Base-by-base conservation (phyloP, 2,888 invertebrate genomes). In the Megaustenia siamemsis region DNA sequence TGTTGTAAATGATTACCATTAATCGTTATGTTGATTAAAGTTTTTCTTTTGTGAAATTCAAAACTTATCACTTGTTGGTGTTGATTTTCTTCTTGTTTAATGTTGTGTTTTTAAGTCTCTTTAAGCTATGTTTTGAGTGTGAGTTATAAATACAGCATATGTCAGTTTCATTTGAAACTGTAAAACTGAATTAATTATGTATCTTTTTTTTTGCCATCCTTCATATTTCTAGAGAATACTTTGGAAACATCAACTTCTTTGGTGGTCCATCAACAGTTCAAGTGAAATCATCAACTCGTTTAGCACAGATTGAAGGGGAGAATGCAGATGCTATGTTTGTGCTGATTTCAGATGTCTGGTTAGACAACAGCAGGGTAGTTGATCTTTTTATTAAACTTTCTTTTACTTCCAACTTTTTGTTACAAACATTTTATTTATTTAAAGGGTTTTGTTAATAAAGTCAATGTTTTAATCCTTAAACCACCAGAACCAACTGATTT, bases 311-410 rank as follows among this genome's bases (percentile, higher is more conserved):
- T 79, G 97, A 98, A 93, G 94, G 95, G 71, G 96, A 96, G 68
- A 96, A 97, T 92, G 95, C 95, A 84, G 96, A 97, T 92, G 96
- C 96, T 2, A 97, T 97, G 94, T 96, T 99, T 86, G 96, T 98
- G 0, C 97, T 99, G 92, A 94, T 99, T 0, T 97, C 99, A 0
- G 99, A 99, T 94, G 96, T 99, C 66, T 97, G 97, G 96, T 95
- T 99, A 77, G 99, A 99, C 93, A 95, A 96, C 92, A 95, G 96
- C 0, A 95, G 96, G 94, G 97, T 96, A 93, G 92, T 90, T 49
- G 18, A 12, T 12, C 10, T 49, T 49, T 49, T 10, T 12, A 49
- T 12, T 12, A 60, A 15, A 49, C 6, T 49, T 49, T 49, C 49
- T 49, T 10, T 49, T 49, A 10, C 15, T 49, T 49, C 10, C 49